Evolutionary conservation across 2,797 vertebrate genomes (phyloP), one percentile per base, ranked within the genome.

Genomic region (Ctenopoma multispine): DNA sequence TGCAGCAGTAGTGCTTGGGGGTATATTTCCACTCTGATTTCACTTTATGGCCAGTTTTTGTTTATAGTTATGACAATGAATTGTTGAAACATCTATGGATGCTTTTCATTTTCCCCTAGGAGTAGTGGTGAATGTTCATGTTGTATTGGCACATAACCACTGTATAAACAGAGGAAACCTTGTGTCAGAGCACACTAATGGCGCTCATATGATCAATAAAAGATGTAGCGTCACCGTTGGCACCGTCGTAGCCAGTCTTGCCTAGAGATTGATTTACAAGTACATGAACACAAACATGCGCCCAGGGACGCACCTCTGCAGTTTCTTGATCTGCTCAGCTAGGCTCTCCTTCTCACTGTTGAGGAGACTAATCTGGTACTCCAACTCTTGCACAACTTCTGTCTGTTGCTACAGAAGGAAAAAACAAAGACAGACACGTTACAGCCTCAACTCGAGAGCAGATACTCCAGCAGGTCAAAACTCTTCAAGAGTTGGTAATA

Each of bases 351-450:
- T 99, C 74, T 99, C 98, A 82, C 73, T 95, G 93, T 95, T 97
- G 84, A 99, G 95, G 57, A 96, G 94, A 80, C 92, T 95, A 89
- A 99, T 97, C 93, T 98, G 96, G 93, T 97, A 96, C 93, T 99
- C 97, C 92, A 99, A 87, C 91, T 99, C 97, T 83, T 98, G 95
- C 64, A 99, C 94, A 46, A 98, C 90, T 84, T 96, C 95, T 21
- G 94, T 94, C 79, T 97, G 96, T 94, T 97, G 94, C 93, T 92
- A 21, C 1, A 59, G 36, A 60, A 34, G 5, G 38, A 70, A 50
- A 41, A 24, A 24, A 34, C 56, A 12, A 20, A 53, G 1, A 48
- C 1, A 40, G 23, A 53, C 8, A 64, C 17, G 29, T 70, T 2
- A 72, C 21, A 57, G 21, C 14, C 7, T 50, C 24, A 23, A 12